These are phyloP conservation scores for Mycetomoellerius zeteki DNA, from an alignment of 1,140 invertebrate species.

Conservation along the genomic window DNA sequence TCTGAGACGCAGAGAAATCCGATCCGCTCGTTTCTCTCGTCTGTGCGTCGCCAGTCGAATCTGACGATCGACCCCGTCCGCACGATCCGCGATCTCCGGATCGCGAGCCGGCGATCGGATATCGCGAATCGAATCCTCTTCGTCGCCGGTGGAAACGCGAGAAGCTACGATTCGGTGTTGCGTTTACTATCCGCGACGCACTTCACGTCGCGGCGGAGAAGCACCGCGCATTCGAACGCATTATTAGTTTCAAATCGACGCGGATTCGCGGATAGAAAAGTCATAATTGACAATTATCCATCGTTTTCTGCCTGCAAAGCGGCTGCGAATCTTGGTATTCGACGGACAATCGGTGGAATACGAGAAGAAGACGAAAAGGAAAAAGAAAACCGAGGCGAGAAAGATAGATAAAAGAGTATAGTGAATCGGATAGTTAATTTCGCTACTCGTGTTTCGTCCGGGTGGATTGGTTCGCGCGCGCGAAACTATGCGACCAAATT, in stretches of 20 bases:
- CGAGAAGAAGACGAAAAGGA: too few relatives aligned
- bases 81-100: background rate
- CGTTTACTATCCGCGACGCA: constrained; percentile 1
- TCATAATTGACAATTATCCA: background rate
- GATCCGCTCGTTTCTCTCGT: too few relatives aligned
- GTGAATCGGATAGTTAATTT: background rate
- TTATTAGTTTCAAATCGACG: too few relatives aligned
- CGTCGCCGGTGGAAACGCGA: background rate
- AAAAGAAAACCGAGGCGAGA: background rate
- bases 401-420: background rate
- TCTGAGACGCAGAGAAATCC: background rate
- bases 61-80: background rate
- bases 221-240: background rate
- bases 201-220: background rate
- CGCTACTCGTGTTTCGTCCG: background rate
- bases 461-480: constrained; percentile 23
- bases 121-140: background rate
- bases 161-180: background rate
- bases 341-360: background rate
- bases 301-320: background rate
- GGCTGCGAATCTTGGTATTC: background rate
- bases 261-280: background rate
- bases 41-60: background rate
- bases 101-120: background rate
- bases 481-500: constrained; percentile 54